Conservation (phyloP, 2,113 vertebrate species). For the Pygoscelis adeliae region DNA sequence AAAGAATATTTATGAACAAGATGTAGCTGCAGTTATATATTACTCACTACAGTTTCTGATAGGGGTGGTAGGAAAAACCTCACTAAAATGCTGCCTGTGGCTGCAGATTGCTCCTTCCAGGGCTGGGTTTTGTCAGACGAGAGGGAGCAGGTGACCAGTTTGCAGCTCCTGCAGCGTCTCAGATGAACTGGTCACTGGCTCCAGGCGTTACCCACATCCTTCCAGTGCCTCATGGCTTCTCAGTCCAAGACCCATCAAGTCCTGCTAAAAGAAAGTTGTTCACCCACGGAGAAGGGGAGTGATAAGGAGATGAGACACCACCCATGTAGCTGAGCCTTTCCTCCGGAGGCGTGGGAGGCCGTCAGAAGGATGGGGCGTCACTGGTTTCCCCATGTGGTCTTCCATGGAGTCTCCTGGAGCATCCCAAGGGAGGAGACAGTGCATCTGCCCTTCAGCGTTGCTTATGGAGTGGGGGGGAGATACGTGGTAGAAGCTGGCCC, state of each 20-base stretch:
- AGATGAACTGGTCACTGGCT: fast-evolving
- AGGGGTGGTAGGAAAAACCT: not conserved
- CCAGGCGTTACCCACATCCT: fast-evolving
- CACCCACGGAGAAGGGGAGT: fast-evolving
- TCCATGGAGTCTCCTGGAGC: not conserved
- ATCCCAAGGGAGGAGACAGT: fast-evolving
- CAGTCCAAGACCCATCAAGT: not conserved
- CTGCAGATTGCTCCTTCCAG: not conserved
- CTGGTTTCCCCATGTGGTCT: not conserved
- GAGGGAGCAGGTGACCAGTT: not conserved
- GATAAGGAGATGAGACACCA: not conserved
- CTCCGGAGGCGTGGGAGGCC: fast-evolving
- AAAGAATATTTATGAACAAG: not conserved
- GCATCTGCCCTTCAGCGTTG: fast-evolving
- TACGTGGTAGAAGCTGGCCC: not conserved
- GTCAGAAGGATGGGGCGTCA: fast-evolving
- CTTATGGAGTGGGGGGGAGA: not conserved
- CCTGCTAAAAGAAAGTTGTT: not conserved
- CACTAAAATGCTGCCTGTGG: fast-evolving
- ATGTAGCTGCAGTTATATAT: not conserved
- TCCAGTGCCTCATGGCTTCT: not conserved
- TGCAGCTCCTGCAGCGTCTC: not conserved
- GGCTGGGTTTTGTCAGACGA: not conserved
- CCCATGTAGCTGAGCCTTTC: not conserved
- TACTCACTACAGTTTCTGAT: not conserved